These are phyloP conservation scores for Ispidina picta DNA, from an alignment of 2,797 vertebrate genomes.

Conservation along the genomic window DNA sequence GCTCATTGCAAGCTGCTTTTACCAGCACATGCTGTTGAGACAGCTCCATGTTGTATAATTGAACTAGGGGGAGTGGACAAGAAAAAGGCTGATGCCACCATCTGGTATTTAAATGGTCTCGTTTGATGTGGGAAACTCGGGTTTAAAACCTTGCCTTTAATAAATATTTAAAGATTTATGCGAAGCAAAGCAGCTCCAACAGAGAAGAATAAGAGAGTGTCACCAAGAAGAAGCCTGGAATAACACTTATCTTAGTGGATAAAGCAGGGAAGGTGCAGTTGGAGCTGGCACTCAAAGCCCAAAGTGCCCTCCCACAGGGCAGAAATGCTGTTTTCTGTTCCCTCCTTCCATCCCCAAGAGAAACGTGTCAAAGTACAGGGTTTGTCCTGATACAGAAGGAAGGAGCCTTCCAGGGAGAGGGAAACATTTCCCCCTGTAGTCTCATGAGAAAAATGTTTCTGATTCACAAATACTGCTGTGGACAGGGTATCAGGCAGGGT, in stretches of 20 bases:
- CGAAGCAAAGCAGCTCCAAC: not conserved
- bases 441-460: not conserved
- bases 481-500: not conserved
- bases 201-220: not conserved
- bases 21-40: not conserved
- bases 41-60: not conserved
- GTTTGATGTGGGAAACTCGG: slow-evolving; percentile 25
- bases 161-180: slow-evolving; percentile 38
- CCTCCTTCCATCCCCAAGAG: not conserved
- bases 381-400: not conserved
- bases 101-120: not conserved
- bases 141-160: slow-evolving; percentile 30
- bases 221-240: not conserved
- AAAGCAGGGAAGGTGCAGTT: not conserved
- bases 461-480: not conserved
- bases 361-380: not conserved
- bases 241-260: not conserved
- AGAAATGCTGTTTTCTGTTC: not conserved
- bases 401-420: not conserved
- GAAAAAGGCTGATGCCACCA: not conserved
- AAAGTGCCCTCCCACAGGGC: not conserved
- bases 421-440: not conserved
- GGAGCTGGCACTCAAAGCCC: not conserved
- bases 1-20: not conserved
- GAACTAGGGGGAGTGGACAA: not conserved